A percentile compares a stretch with the other conserved stretches of the same genome.
phyloP scores from a whole-genome alignment of 2,113 vertebrate species.

The Rousettus leschenaultii region DNA sequence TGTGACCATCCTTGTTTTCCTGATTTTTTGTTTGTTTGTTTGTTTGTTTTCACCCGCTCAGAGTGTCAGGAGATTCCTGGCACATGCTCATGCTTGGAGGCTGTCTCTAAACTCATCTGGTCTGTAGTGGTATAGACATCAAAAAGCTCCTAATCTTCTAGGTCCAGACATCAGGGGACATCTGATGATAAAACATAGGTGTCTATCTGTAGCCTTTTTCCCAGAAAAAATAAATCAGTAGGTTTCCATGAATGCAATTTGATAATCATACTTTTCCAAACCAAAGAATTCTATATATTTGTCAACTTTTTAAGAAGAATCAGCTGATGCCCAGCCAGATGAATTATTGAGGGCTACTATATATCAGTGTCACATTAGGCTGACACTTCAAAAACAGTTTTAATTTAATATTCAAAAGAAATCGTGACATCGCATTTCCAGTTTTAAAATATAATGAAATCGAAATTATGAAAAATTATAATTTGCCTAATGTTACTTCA shows the following conservation, averaged over 20 bases:
- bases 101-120: neutral
- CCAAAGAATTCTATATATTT: neutral
- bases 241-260: neutral
- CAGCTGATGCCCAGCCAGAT: neutral
- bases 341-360: neutral
- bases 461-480: neutral
- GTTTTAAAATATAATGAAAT: neutral
- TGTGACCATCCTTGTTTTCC: neutral
- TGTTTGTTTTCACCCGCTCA: neutral
- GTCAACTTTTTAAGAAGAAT: neutral
- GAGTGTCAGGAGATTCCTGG: neutral
- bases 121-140: neutral
- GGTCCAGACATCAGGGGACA: neutral
- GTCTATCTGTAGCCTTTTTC: neutral
- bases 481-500: neutral
- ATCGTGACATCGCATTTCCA: neutral
- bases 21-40: neutral
- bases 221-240: neutral
- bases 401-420: slow-evolving; percentile 9
- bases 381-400: neutral
- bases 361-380: neutral
- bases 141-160: slow-evolving; percentile 5
- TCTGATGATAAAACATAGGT: neutral
- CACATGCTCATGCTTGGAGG: neutral
- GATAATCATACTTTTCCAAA: neutral